phyloP scores from a whole-genome alignment of 2,113 vertebrate species.

The Eonycteris spelaea region DNA sequence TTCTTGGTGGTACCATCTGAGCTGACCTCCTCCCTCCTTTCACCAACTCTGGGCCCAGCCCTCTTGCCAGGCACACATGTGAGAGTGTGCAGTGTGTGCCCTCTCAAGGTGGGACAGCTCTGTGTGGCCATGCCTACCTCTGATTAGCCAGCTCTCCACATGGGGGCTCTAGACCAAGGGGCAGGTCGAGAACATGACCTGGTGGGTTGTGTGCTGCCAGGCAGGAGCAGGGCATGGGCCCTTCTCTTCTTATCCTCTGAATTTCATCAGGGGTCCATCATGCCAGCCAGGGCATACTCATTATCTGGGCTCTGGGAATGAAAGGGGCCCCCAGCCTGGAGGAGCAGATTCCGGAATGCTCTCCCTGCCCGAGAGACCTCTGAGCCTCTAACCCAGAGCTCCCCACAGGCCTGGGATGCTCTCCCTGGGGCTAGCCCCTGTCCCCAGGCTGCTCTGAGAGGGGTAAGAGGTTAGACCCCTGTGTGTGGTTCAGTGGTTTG shows the following conservation, averaged over 20 bases:
- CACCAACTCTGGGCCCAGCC: background rate
- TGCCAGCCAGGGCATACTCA: background rate
- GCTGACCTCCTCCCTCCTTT: background rate
- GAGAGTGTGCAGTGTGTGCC: background rate
- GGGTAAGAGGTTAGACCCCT: background rate
- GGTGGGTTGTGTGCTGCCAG: background rate
- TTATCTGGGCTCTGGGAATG: background rate
- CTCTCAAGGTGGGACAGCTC: background rate
- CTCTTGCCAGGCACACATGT: background rate
- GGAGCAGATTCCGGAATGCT: background rate
- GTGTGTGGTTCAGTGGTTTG: background rate
- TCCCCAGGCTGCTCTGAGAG: background rate
- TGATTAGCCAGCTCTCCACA: background rate
- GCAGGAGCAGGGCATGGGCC: background rate
- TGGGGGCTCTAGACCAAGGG: background rate
- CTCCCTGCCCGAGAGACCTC: background rate
- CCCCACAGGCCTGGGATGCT: background rate
- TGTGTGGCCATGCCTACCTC: background rate
- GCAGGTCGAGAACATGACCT: background rate
- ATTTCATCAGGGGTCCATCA: background rate
- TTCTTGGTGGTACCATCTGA: conserved; percentile 56
- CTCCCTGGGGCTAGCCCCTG: background rate
- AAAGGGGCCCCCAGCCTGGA: background rate
- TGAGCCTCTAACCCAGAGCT: background rate
- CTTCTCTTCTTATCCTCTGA: background rate